Conservation (phyloP, 1,140 invertebrate genomes). For the Scaptomyza hsui region DNA sequence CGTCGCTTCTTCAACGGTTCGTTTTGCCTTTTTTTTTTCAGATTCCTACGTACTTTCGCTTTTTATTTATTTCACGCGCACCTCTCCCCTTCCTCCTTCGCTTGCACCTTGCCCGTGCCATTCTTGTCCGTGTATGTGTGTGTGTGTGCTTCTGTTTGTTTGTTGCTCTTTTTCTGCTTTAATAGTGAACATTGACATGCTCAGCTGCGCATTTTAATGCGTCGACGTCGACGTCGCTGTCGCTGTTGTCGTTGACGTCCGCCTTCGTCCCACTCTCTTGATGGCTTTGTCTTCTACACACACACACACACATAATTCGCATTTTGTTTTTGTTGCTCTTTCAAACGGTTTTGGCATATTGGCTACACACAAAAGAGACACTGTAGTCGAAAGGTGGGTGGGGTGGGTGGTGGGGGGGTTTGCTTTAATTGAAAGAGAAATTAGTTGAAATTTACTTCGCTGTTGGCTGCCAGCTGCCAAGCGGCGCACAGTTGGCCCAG, state of each 20-base stretch:
- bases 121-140: slow-evolving; percentile 19
- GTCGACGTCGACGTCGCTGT: slow-evolving; percentile 29
- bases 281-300: slow-evolving; percentile 31
- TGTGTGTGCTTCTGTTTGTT: slow-evolving; percentile 9
- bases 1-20: slow-evolving; percentile 36
- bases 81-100: background rate
- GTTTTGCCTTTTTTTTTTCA: slow-evolving; percentile 53
- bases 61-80: slow-evolving; percentile 50
- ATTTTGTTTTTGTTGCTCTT: slow-evolving; percentile 31
- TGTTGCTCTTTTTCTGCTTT: slow-evolving; percentile 58
- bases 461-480: slow-evolving; percentile 42
- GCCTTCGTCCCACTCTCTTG: slow-evolving; percentile 15
- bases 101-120: slow-evolving; percentile 32
- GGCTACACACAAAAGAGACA: slow-evolving; percentile 12
- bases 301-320: slow-evolving; percentile 28
- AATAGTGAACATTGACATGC: slow-evolving; percentile 75
- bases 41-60: slow-evolving; percentile 78
- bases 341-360: slow-evolving; percentile 41
- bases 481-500: slow-evolving; percentile 70
- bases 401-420: slow-evolving; percentile 10
- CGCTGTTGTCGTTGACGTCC: slow-evolving; percentile 4
- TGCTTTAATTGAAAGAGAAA: slow-evolving; percentile 77
- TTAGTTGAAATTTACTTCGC: slow-evolving; percentile 73
- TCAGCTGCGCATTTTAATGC: slow-evolving; percentile 75
- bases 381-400: slow-evolving; percentile 15